Percentiles rank a stretch among this genome's conserved stretches.
These are phyloP conservation scores for Grus americana DNA, from an alignment of 2,113 vertebrate genomes.

Conservation along the genomic window DNA sequence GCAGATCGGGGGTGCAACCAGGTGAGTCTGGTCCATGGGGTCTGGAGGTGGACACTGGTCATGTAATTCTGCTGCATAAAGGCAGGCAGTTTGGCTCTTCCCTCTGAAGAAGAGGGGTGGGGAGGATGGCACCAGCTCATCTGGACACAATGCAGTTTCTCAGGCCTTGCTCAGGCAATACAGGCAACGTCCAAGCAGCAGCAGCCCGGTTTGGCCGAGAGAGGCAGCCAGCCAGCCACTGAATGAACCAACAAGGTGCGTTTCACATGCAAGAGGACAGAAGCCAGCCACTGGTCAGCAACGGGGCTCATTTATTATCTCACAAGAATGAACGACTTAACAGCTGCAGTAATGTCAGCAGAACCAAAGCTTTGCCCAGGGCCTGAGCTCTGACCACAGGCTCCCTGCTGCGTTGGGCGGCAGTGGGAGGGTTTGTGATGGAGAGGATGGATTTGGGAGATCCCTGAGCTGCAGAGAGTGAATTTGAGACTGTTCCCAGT, in stretches of 20 bases:
- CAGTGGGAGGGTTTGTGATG: neutral
- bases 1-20: neutral
- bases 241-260: neutral
- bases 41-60: neutral
- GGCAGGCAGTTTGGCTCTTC: neutral
- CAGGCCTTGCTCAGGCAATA: neutral
- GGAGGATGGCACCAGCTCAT: neutral
- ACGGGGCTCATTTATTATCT: constrained; percentile 45
- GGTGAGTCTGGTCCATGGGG: neutral
- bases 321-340: neutral
- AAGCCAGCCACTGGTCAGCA: constrained; percentile 16
- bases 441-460: neutral
- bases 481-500: neutral
- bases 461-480: constrained; percentile 35
- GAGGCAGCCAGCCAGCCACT: neutral
- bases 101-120: neutral
- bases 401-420: neutral
- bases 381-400: neutral
- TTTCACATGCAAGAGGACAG: neutral
- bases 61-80: neutral
- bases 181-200: neutral
- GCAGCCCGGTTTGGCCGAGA: neutral
- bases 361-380: constrained; percentile 40
- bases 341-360: constrained; percentile 24
- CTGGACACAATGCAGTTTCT: accelerated